These are phyloP conservation scores for Cacajao melanocephalus DNA, from an alignment of 2,797 vertebrate genomes.

Conservation along the genomic window DNA sequence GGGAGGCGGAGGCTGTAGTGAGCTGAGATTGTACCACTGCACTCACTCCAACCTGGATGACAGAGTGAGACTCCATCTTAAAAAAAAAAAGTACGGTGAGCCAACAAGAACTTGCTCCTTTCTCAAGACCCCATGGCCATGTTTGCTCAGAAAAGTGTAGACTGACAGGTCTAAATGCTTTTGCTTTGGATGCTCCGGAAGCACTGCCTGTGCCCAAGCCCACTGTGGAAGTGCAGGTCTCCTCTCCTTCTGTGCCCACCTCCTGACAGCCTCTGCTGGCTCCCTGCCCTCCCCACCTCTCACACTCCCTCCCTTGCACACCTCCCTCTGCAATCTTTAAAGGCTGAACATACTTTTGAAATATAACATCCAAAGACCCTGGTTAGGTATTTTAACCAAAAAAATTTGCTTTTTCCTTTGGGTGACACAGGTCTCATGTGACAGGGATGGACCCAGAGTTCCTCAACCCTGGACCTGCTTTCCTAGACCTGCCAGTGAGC, in stretches of 20 bases:
- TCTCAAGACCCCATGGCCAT: not conserved
- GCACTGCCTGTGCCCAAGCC: accelerated
- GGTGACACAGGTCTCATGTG: not conserved
- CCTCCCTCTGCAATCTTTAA: not conserved
- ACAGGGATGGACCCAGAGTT: not conserved
- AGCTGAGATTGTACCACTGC: not conserved
- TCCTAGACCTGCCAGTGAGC: not conserved
- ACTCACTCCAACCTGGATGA: not conserved
- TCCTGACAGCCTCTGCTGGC: not conserved
- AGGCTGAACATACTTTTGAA: not conserved
- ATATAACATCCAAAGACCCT: not conserved
- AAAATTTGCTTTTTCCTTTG: not conserved
- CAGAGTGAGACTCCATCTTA: not conserved
- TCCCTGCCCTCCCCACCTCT: not conserved
- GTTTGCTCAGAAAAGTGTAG: not conserved
- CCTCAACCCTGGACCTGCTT: accelerated
- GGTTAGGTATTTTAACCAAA: not conserved
- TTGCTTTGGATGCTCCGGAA: accelerated
- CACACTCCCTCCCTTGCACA: too few species aligned
- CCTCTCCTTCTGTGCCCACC: not conserved
- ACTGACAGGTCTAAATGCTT: not conserved
- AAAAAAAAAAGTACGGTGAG: not conserved
- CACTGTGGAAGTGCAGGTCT: accelerated
- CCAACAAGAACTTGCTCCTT: not conserved
- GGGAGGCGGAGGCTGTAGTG: not conserved